Evolutionary conservation across 1,140 invertebrate genomes (phyloP).

Genomic region (Notospermus geniculatus): DNA sequence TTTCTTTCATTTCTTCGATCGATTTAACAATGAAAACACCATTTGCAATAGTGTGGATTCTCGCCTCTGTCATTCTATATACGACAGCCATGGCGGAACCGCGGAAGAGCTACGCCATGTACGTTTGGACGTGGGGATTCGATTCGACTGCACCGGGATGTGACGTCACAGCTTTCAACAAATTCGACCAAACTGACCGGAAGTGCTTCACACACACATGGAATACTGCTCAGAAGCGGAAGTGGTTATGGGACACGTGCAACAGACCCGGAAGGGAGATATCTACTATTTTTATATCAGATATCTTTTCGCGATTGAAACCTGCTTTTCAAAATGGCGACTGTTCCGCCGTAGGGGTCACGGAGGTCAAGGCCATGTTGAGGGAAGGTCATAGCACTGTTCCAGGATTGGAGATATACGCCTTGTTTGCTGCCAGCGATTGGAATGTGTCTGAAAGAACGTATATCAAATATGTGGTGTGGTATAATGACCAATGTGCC

Average conservation of each 20-base stretch:
- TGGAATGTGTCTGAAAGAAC: slow-evolving; percentile 24
- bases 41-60: too few relatives aligned
- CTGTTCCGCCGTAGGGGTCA: slow-evolving; percentile 15
- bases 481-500: slow-evolving; percentile 33
- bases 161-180: slow-evolving; percentile 18
- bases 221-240: slow-evolving; percentile 20
- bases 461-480: slow-evolving; percentile 28
- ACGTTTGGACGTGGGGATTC: slow-evolving; percentile 29
- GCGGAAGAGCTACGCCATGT: slow-evolving; percentile 24
- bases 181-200: slow-evolving; percentile 16
- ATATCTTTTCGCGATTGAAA: slow-evolving; percentile 27
- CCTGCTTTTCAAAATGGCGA: slow-evolving; percentile 16
- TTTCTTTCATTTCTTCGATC: too few relatives aligned
- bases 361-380: slow-evolving; percentile 20
- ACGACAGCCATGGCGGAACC: too few relatives aligned
- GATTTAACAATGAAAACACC: too few relatives aligned
- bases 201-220: slow-evolving; percentile 31
- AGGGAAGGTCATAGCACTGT: slow-evolving; percentile 28
- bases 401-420: slow-evolving; percentile 26
- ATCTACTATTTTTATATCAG: slow-evolving; percentile 23
- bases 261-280: slow-evolving; percentile 27
- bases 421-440: slow-evolving; percentile 32
- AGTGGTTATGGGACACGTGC: slow-evolving; percentile 32
- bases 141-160: slow-evolving; percentile 22
- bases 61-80: too few relatives aligned